Conservation (phyloP, 2,113 vertebrate genomes). For the Leptobrachium leishanense region DNA sequence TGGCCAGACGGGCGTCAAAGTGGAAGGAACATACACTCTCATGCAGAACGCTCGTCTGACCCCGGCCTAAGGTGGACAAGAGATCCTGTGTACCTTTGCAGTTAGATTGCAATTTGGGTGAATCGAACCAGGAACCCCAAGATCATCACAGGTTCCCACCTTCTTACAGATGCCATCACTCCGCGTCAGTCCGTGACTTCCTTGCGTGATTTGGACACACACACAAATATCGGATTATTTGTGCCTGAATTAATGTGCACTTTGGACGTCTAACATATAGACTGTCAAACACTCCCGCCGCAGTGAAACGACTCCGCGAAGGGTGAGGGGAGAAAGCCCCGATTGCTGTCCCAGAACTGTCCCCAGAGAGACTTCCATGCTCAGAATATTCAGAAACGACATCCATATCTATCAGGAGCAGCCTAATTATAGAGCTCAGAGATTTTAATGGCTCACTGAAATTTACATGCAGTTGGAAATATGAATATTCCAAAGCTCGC, state of each 20-base stretch:
- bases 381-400: slow-evolving; percentile 62
- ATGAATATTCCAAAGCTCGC: slow-evolving; percentile 68
- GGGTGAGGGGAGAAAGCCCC: slow-evolving; percentile 57
- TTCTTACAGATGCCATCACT: neutral
- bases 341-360: slow-evolving; percentile 52
- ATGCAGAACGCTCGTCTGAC: too few relatives aligned
- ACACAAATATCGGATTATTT: neutral
- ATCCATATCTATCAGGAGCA: slow-evolving; percentile 71
- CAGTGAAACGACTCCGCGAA: slow-evolving; percentile 45
- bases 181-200: neutral
- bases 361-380: slow-evolving; percentile 56
- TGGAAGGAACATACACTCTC: too few relatives aligned
- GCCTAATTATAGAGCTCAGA: slow-evolving; percentile 75
- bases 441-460: slow-evolving; percentile 76
- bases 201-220: neutral
- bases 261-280: slow-evolving; percentile 17
- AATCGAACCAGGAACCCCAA: neutral
- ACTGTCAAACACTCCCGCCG: slow-evolving; percentile 36
- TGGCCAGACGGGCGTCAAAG: too few relatives aligned
- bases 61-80: too few relatives aligned
- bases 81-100: too few relatives aligned
- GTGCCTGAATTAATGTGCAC: slow-evolving; percentile 5
- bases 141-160: neutral
- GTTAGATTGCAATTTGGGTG: too few relatives aligned
- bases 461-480: slow-evolving; percentile 74